Conservation (phyloP, 2,797 vertebrate species). For the Scyliorhinus canicula region DNA sequence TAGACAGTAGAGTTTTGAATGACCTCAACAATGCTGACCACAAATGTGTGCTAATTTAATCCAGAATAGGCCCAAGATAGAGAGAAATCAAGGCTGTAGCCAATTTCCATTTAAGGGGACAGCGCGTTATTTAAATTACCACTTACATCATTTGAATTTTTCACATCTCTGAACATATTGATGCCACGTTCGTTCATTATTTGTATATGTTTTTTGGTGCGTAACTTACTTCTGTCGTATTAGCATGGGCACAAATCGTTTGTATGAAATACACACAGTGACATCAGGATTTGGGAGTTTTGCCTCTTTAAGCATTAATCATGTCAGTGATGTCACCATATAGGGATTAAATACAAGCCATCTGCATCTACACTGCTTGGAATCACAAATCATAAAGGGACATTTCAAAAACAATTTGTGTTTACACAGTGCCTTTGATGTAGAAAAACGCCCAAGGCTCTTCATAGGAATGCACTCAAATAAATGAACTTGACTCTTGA, state of each 20-base stretch:
- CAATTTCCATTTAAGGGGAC: not conserved
- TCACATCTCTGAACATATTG: not conserved
- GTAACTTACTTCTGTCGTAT: not conserved
- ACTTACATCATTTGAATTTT: not conserved
- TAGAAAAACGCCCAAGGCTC: too few species aligned
- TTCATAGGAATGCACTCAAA: not conserved
- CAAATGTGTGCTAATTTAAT: not conserved
- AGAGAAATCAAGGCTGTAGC: not conserved
- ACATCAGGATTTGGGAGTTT: not conserved
- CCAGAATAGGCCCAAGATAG: not conserved
- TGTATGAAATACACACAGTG: not conserved
- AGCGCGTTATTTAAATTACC: not conserved
- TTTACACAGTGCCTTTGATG: not conserved
- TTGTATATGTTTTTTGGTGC: not conserved
- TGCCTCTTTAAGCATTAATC: not conserved
- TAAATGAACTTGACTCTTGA: not conserved
- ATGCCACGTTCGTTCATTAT: not conserved
- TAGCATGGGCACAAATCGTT: not conserved
- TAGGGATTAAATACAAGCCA: not conserved
- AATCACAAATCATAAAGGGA: not conserved
- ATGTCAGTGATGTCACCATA: not conserved
- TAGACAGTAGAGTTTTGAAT: too few species aligned
- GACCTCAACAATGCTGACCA: not conserved
- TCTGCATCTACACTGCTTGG: not conserved
- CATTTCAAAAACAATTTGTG: not conserved